Evolutionary conservation across 2,888 invertebrate species (phyloP).

Genomic region (Lochmaea crataegi): DNA sequence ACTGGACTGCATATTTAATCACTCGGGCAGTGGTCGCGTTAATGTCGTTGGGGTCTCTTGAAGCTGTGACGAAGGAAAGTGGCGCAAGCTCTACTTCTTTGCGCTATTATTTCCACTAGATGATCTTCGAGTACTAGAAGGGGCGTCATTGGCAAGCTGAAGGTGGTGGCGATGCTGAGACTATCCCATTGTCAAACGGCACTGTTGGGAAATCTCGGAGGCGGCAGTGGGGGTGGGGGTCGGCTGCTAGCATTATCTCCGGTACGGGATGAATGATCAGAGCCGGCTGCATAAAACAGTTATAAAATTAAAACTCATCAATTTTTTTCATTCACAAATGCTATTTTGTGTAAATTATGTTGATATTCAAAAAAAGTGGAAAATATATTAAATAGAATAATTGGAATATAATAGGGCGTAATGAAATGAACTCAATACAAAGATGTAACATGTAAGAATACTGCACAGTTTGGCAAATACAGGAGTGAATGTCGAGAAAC

Average conservation of each 20-base stretch:
- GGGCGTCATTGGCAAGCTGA: constrained; percentile 64
- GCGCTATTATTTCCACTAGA: constrained; percentile 70
- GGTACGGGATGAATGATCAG: constrained; percentile 86
- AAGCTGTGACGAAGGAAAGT: constrained; percentile 76
- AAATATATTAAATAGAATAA: too few relatives aligned
- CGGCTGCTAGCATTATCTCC: constrained; percentile 77
- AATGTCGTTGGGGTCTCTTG: constrained; percentile 61
- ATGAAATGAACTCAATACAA: too few relatives aligned
- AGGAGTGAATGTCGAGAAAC: too few relatives aligned
- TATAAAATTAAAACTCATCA: neutral
- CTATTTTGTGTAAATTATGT: too few relatives aligned
- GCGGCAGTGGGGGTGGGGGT: constrained; percentile 85
- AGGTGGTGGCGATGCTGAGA: constrained; percentile 68
- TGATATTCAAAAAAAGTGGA: too few relatives aligned
- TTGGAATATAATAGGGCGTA: too few relatives aligned
- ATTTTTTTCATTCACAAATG: too few relatives aligned
- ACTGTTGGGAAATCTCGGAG: constrained; percentile 82
- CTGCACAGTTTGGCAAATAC: too few relatives aligned
- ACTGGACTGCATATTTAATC: constrained; percentile 4
- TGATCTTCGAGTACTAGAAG: constrained; percentile 70
- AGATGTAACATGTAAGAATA: too few relatives aligned
- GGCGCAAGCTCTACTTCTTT: constrained; percentile 75
- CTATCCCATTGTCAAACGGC: constrained; percentile 85
- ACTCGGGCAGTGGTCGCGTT: constrained; percentile 32
- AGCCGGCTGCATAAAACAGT: constrained; percentile 77